Evolutionary conservation across 2,888 invertebrate species (phyloP).

Genomic region (Leptinotarsa peninsularis): DNA sequence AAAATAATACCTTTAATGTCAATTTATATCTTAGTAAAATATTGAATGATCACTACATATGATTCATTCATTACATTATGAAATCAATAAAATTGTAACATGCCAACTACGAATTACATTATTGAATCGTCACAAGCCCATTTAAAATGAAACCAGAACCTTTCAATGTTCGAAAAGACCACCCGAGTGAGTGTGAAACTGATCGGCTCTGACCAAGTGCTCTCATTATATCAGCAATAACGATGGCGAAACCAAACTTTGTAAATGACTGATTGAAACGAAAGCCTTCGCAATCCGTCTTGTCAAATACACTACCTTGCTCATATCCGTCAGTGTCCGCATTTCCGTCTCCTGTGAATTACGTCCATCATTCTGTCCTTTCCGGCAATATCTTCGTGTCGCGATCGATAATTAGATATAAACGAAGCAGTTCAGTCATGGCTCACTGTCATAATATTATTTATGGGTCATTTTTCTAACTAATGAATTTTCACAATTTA

Average conservation of each 20-base stretch:
- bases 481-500: too few relatives aligned
- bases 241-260: slow-evolving; percentile 1
- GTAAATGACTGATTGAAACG: slow-evolving; percentile 12
- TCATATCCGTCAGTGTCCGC: slow-evolving; percentile 56
- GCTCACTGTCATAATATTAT: neutral
- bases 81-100: too few relatives aligned
- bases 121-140: neutral
- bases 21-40: too few relatives aligned
- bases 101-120: too few relatives aligned
- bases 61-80: too few relatives aligned
- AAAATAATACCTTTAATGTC: too few relatives aligned
- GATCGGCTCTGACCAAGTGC: slow-evolving; percentile 8
- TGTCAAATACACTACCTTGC: slow-evolving; percentile 57
- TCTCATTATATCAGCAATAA: slow-evolving; percentile 12
- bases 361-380: slow-evolving; percentile 47
- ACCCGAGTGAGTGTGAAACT: neutral
- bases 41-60: too few relatives aligned
- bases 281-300: slow-evolving; percentile 52
- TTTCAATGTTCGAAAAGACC: neutral
- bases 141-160: neutral
- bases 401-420: neutral
- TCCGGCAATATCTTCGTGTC: slow-evolving; percentile 45
- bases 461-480: too few relatives aligned
- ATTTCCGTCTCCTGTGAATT: slow-evolving; percentile 56
- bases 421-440: neutral